A percentile compares a stretch with the other conserved stretches of the same genome.
These are phyloP conservation scores for Rhopalosiphum nymphaeae DNA, from an alignment of 2,888 invertebrate species.

Conservation along the genomic window DNA sequence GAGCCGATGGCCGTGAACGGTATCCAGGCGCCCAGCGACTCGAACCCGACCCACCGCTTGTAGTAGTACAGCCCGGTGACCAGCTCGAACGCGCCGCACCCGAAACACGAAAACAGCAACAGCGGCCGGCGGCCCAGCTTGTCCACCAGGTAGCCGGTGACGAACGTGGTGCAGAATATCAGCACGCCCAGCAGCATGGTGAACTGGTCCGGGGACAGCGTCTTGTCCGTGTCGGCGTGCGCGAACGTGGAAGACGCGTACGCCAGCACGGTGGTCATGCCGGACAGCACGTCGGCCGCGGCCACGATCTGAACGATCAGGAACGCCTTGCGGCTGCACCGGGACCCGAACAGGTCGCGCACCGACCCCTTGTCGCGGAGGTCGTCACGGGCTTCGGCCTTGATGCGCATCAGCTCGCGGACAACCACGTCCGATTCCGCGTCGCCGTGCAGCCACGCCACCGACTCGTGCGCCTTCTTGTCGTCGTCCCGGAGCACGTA, in stretches of 20 bases:
- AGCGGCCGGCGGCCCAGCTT: slow-evolving; percentile 69
- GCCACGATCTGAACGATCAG: slow-evolving; percentile 61
- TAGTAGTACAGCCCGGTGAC: slow-evolving; percentile 73
- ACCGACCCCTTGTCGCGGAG: slow-evolving; percentile 14
- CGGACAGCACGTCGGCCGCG: slow-evolving; percentile 59
- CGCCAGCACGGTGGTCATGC: slow-evolving; percentile 65
- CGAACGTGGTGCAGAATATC: slow-evolving; percentile 58
- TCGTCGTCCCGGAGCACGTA: slow-evolving; percentile 73
- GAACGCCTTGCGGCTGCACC: slow-evolving; percentile 56
- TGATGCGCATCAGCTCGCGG: slow-evolving; percentile 59
- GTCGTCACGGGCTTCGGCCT: slow-evolving; percentile 56
- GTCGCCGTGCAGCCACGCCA: slow-evolving; percentile 65
- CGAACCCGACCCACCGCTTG: slow-evolving; percentile 67
- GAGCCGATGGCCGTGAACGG: slow-evolving; percentile 71
- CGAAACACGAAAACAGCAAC: slow-evolving; percentile 73
- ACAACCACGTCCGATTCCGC: slow-evolving; percentile 50
- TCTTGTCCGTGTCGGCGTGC: slow-evolving; percentile 36
- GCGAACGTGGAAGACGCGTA: slow-evolving; percentile 66
- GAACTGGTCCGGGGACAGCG: slow-evolving; percentile 59
- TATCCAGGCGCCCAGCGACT: slow-evolving; percentile 71
- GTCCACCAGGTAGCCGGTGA: slow-evolving; percentile 67
- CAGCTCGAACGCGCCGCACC: slow-evolving; percentile 74
- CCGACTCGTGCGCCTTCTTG: slow-evolving; percentile 69
- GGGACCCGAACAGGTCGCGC: slow-evolving; percentile 56
- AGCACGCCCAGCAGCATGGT: slow-evolving; percentile 55